These are phyloP conservation scores for Amniataba percoides DNA, from an alignment of 2,797 vertebrate genomes.

Conservation along the genomic window DNA sequence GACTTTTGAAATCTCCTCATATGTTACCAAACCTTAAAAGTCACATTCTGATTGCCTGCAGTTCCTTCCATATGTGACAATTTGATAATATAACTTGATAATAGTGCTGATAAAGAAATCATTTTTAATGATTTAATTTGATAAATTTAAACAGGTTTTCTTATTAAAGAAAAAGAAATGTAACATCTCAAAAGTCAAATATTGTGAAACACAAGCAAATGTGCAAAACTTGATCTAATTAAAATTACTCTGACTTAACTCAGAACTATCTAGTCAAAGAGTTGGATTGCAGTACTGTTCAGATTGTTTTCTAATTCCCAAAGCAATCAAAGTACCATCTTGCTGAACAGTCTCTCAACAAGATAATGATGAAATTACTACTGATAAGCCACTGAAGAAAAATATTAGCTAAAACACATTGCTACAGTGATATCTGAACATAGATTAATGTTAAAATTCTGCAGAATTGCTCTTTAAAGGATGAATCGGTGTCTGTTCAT, in stretches of 20 bases:
- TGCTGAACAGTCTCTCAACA: background rate
- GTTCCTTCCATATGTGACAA: background rate
- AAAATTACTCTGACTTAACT: background rate
- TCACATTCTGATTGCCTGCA: background rate
- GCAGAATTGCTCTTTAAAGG: no score
- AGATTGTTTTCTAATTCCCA: background rate
- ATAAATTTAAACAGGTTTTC: background rate
- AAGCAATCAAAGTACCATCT: background rate
- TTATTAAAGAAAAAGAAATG: background rate
- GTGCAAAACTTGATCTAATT: background rate
- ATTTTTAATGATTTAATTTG: background rate
- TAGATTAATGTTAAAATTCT: background rate
- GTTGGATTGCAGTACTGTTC: background rate
- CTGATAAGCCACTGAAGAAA: background rate
- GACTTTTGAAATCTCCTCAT: constrained; percentile 3
- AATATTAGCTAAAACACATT: background rate
- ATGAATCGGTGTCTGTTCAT: background rate
- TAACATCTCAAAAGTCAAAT: background rate
- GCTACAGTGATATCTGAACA: background rate
- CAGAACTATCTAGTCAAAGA: background rate
- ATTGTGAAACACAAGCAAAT: background rate
- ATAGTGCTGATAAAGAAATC: background rate
- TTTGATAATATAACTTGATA: no score
- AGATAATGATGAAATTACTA: background rate
- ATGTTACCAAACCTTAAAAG: background rate